phyloP scores from a whole-genome alignment of 2,113 vertebrate species.

The Microtus oregoni region DNA sequence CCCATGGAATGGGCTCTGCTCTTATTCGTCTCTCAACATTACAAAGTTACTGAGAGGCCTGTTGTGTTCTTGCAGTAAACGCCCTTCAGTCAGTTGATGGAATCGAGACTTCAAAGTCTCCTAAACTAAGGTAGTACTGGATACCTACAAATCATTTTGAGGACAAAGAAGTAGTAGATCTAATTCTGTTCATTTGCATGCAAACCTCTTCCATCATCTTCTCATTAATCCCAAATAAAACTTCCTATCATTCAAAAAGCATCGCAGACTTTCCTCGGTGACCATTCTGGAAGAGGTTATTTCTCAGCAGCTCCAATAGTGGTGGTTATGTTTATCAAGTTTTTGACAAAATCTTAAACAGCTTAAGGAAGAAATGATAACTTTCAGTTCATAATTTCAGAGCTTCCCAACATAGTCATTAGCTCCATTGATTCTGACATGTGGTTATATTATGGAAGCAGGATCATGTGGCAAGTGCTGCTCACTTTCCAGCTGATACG shows the following conservation, averaged over 20 bases:
- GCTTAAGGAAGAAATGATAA: neutral
- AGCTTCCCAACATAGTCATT: neutral
- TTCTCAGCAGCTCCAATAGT: conserved; percentile 30
- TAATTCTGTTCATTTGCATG: too few species aligned
- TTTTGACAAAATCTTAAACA: neutral
- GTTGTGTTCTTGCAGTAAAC: too few species aligned
- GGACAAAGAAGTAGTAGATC: too few species aligned
- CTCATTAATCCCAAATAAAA: conserved; percentile 39
- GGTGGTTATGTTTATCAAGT: neutral
- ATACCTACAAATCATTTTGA: too few species aligned
- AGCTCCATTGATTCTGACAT: neutral
- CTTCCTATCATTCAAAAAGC: conserved; percentile 21
- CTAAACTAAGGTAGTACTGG: too few species aligned
- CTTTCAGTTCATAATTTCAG: neutral
- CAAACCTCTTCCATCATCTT: conserved; percentile 10
- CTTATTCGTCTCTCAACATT: too few species aligned
- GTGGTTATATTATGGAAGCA: neutral
- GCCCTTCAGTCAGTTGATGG: too few species aligned
- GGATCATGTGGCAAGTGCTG: neutral
- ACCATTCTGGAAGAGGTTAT: conserved; percentile 15
- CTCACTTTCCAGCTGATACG: neutral
- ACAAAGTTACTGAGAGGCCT: too few species aligned
- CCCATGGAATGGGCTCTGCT: too few species aligned
- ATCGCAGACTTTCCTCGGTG: neutral
- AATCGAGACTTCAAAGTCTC: too few species aligned